Evolutionary conservation across 2,113 vertebrate genomes (phyloP).

Genomic region (Hemichromis elongatus): DNA sequence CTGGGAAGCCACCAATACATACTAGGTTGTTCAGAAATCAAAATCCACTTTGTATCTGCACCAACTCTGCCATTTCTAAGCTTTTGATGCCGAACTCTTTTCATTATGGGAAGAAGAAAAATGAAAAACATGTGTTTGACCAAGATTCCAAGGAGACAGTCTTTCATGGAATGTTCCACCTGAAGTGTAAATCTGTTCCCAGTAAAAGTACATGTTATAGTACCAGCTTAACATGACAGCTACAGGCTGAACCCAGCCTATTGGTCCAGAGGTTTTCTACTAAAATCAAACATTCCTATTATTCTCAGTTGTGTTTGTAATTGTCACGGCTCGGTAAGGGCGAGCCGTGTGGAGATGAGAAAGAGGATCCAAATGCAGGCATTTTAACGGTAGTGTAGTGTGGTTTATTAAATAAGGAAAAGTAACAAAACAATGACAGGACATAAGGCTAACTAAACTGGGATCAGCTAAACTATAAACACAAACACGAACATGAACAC

Average conservation of each 20-base stretch:
- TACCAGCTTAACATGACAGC: not conserved
- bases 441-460: no score
- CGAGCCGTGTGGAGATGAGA: no score
- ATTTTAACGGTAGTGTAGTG: no score
- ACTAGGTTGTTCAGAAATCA: not conserved
- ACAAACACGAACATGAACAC: no score
- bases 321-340: no score
- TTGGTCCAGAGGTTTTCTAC: not conserved
- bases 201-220: not conserved
- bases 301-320: not conserved
- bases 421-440: no score
- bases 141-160: not conserved
- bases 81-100: not conserved
- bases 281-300: not conserved
- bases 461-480: no score
- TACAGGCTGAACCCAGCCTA: not conserved
- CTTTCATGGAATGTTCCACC: not conserved
- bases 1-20: not conserved
- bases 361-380: no score
- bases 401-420: no score
- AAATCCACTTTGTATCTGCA: not conserved
- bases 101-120: not conserved
- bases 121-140: not conserved
- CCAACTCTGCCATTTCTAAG: not conserved
- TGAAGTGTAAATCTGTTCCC: not conserved